Evolutionary conservation across 2,797 vertebrate genomes (phyloP).

Genomic region (Phrynocephalus guinanensis): DNA sequence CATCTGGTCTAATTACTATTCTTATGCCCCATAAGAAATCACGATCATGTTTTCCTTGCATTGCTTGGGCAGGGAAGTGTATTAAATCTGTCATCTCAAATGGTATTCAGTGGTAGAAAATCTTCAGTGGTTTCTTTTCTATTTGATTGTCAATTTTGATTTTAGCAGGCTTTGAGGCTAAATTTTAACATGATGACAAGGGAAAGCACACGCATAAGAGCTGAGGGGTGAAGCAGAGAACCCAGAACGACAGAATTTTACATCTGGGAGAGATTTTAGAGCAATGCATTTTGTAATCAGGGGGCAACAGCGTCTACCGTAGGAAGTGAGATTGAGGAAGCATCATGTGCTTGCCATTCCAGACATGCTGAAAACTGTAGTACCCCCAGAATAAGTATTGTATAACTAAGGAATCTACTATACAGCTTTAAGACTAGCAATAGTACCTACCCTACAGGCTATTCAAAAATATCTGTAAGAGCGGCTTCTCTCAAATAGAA

Average conservation of each 20-base stretch:
- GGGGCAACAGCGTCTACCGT: not conserved
- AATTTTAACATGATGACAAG: not conserved
- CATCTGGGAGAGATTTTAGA: not conserved
- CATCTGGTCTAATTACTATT: conserved; percentile 9
- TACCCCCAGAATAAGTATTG: too few relatives aligned
- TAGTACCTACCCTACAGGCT: too few relatives aligned
- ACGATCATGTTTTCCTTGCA: not conserved
- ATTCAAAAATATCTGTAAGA: too few relatives aligned
- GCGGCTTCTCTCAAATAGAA: too few relatives aligned
- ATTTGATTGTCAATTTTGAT: not conserved
- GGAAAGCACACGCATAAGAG: too few relatives aligned
- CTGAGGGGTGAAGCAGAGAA: not conserved
- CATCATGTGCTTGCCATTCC: too few relatives aligned
- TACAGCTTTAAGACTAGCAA: too few relatives aligned
- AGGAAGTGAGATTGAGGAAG: not conserved
- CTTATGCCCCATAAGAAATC: not conserved
- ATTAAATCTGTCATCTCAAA: not conserved
- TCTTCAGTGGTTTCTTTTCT: not conserved
- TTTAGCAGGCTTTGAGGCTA: not conserved
- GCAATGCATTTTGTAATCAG: not conserved
- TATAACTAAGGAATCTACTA: too few relatives aligned
- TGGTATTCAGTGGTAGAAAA: not conserved
- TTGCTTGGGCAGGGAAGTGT: not conserved
- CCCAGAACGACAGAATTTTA: not conserved
- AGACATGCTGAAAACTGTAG: too few relatives aligned